Evolutionary conservation across 2,797 vertebrate species (phyloP), one percentile per base, ranked within the genome.

Genomic region (Pipistrellus pygmaeus): DNA sequence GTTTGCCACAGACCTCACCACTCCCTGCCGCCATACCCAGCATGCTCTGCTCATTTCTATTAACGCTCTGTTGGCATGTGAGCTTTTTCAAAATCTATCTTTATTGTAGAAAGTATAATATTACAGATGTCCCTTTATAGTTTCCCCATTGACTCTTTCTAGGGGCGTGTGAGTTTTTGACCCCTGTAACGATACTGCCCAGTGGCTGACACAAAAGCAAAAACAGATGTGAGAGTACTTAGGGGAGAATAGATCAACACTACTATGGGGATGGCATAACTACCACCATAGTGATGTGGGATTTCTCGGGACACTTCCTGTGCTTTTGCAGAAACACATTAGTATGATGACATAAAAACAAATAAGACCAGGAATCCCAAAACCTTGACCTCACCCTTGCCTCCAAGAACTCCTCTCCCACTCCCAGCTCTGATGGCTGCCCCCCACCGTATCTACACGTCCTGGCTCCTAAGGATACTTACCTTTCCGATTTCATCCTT

Each of bases 401-500:
- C 17, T 72, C 60, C 66, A 93, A 91, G 69, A n/a, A 17, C 21
- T 48, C 66, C 80, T 53, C 35, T 30, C 46, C 46, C 11, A 7
- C 17, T 41, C 35, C 17, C 12, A 14, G 44, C 32, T 69, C 66
- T 27, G 21, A 14, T 1, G 0, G 6, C 3, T 15, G 55, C 27
- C 38, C 38, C 48, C n/a, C 12, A 6, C 5, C 6, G 20, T 35
- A 35, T 15, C 75, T 32, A 77, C n/a, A 35, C 8, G 1, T 1
- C 27, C 72, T 11, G 30, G 72, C 64, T 66, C 25, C 25, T 3
- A 6, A 6, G 83, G 23, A 60, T 51, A 97, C 6, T 97, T 98
- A 99, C 99, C 99, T 99, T 99, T 97, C 99, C 99, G 2, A 99
- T 99, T 98, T 99, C 99, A 9, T 99, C 99, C 98, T 99, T 99